Percentiles rank a stretch among this genome's conserved stretches.
phyloP scores from a whole-genome alignment of 2,113 vertebrate species.

The Callospermophilus lateralis region DNA sequence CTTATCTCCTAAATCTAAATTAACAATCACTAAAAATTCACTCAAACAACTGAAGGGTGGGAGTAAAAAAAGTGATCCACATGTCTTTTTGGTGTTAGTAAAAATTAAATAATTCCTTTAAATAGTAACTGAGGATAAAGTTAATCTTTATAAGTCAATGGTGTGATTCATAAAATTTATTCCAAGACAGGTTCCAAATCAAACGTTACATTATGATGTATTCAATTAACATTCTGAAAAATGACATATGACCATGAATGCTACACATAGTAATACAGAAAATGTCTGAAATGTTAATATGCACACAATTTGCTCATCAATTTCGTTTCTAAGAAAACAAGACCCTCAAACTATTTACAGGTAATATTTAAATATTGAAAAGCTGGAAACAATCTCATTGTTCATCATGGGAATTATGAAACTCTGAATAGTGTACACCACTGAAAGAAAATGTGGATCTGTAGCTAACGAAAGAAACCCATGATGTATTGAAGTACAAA shows the following conservation, averaged over 20 bases:
- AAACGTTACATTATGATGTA: not conserved
- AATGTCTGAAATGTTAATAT: not conserved
- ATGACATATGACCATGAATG: not conserved
- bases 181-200: not conserved
- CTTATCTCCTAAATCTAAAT: not conserved
- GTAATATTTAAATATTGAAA: not conserved
- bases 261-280: not conserved
- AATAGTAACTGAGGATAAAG: slow-evolving; percentile 3
- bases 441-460: not conserved
- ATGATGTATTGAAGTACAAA: not conserved
- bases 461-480: not conserved
- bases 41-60: not conserved
- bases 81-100: not conserved
- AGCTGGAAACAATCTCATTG: not conserved
- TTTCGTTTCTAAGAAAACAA: not conserved
- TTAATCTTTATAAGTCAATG: slow-evolving; percentile 6
- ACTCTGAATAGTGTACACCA: not conserved
- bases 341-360: not conserved
- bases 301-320: not conserved
- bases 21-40: not conserved
- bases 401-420: not conserved
- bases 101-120: slow-evolving; percentile 34
- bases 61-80: not conserved
- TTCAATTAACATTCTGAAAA: not conserved
- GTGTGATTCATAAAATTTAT: slow-evolving; percentile 10